phyloP scores from a whole-genome alignment of 2,888 invertebrate genomes.

The Eilema griseolum region DNA sequence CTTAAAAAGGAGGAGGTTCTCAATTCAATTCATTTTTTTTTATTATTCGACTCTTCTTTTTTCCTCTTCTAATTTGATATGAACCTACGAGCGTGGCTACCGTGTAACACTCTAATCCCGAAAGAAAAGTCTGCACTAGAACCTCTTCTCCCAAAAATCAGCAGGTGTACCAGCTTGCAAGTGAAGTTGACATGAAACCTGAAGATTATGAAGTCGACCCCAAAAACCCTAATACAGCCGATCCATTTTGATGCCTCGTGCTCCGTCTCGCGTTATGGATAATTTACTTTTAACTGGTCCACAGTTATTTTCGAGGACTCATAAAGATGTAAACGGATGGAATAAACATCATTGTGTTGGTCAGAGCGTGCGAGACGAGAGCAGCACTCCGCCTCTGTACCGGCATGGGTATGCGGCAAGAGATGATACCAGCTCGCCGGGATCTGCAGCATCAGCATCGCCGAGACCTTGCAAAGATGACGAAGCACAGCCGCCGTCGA shows the following conservation, averaged over 20 bases:
- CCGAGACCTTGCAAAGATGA: slow-evolving; percentile 84
- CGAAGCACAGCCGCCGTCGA: slow-evolving; percentile 66
- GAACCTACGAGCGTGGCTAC: no score
- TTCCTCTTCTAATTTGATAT: no score
- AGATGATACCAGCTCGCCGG: slow-evolving; percentile 84
- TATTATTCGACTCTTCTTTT: no score
- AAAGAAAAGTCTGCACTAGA: no score
- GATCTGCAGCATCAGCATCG: slow-evolving; percentile 83
- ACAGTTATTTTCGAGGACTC: slow-evolving; percentile 18
- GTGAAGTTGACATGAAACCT: not conserved
- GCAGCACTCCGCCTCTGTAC: slow-evolving; percentile 80
- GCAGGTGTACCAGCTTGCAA: not conserved
- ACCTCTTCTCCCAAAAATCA: not conserved
- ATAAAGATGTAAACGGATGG: slow-evolving; percentile 15
- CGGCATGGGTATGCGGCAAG: slow-evolving; percentile 75
- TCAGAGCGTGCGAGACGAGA: slow-evolving; percentile 80
- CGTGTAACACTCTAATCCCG: no score
- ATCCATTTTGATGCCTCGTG: not conserved
- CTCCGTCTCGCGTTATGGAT: slow-evolving; percentile 11
- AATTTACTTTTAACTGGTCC: slow-evolving; percentile 20
- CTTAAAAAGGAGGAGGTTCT: no score
- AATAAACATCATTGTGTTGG: slow-evolving; percentile 11
- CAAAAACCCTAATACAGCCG: not conserved
- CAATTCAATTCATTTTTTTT: no score
- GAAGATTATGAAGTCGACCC: not conserved